Conservation (phyloP, 2,797 vertebrate species). For the Acanthurus tractus region DNA sequence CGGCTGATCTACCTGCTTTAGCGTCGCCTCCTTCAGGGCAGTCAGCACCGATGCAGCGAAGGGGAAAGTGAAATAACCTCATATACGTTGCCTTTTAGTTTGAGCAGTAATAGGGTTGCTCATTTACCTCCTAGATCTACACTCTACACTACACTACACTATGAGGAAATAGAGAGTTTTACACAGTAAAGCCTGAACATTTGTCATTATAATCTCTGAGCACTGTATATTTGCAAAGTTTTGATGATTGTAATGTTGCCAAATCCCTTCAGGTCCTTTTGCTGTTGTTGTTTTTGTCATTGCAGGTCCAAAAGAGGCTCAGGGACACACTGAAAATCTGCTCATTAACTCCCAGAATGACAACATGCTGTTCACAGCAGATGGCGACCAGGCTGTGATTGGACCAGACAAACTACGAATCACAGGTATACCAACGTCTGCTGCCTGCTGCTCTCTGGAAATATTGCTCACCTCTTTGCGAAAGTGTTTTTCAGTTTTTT, state of each 20-base stretch:
- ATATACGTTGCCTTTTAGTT: constrained; percentile 1
- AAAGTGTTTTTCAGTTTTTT: constrained; percentile 9
- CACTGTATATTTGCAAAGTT: neutral
- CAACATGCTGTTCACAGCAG: constrained; percentile 91
- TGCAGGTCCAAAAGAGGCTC: constrained; percentile 90
- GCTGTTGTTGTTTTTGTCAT: constrained; percentile 43
- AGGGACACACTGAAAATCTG: constrained; percentile 88
- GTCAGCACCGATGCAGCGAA: neutral
- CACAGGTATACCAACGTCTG: constrained; percentile 86
- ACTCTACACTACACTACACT: neutral
- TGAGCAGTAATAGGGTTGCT: neutral
- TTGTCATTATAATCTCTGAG: constrained; percentile 1
- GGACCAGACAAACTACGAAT: constrained; percentile 94
- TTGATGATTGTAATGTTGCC: constrained; percentile 18
- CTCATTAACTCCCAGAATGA: constrained; percentile 88
- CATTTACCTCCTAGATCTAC: neutral
- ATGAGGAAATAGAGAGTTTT: neutral
- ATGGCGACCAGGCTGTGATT: constrained; percentile 88
- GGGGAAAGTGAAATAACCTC: constrained; percentile 26
- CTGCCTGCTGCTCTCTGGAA: constrained; percentile 37
- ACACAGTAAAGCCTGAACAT: neutral
- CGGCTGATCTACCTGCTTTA: constrained; percentile 32
- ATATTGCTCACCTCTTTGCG: constrained; percentile 4
- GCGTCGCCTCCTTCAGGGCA: constrained; percentile 1
- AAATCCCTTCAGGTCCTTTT: constrained; percentile 43